Evolutionary conservation across 2,888 invertebrate species (phyloP), one percentile per base, ranked within the genome.

Genomic region (Meghimatium bilineatum): DNA sequence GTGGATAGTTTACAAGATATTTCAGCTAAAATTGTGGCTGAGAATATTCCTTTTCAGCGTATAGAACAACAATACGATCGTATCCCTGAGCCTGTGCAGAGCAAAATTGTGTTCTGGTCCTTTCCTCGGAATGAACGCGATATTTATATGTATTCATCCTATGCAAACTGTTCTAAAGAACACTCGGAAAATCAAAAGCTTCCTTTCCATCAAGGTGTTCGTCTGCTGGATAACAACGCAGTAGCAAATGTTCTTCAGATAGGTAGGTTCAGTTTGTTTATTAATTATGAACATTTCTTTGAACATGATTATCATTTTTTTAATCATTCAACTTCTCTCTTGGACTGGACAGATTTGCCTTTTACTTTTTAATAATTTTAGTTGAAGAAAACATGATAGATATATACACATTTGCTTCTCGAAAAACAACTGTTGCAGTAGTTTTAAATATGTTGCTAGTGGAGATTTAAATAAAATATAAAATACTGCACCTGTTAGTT

Each of bases 121-220:
- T 97, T 97, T 94, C 97, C 97, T 89, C 95, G 97, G 92, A 96
- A 97, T 93, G 97, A 97, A 94, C 95, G 96, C 92, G 97, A 97
- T 94, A 97, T 97, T 94, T 96, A 96, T 94, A 97, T 97, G 96
- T 97, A 97, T 95, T 97, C 96, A 90, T 96, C 96, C 90, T 95
- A 96, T 94, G 95, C 95, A 91, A 94, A 92, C 86, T 89, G 89
- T 85, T 91, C 90, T 67, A 93, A 93, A 85, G 93, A 92, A 86
- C 92, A 92, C 88, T 89, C 95, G 93, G 96, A 97, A 94, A 96
- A 96, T 94, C 96, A 96, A 94, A 96, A 96, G 95, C 95, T 97
- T 93, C 96, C 97, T 92, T 97, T 97, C 95, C 96, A 96, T 95
- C 96, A 96, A 94, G 97, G 97, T 94, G 95, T 97, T 94, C 96